Conservation (phyloP, 2,113 vertebrate genomes). For the Rhinoptilus africanus region DNA sequence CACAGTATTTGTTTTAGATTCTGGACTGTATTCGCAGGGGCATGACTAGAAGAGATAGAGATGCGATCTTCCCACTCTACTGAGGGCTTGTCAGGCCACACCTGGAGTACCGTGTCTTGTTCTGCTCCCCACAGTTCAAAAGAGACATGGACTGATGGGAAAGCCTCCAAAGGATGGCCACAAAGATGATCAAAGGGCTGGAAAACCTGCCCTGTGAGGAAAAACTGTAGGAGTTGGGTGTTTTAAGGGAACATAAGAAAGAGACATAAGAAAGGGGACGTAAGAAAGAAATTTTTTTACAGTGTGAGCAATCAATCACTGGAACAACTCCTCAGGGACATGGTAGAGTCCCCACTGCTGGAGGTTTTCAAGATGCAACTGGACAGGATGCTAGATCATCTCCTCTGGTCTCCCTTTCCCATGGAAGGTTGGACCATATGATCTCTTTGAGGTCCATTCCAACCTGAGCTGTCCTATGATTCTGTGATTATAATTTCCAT, state of each 20-base stretch:
- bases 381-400: neutral
- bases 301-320: neutral
- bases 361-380: neutral
- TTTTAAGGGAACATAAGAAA: neutral
- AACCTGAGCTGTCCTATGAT: neutral
- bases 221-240: neutral
- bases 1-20: neutral
- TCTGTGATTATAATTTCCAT: neutral
- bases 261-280: no score
- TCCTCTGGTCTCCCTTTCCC: neutral
- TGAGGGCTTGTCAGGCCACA: fast-evolving
- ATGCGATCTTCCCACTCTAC: neutral
- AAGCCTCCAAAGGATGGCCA: neutral
- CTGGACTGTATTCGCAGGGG: neutral
- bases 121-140: neutral
- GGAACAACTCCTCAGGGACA: neutral
- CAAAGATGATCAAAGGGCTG: neutral
- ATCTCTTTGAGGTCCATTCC: neutral
- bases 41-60: neutral
- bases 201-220: neutral
- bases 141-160: neutral
- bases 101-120: neutral
- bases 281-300: neutral
- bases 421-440: neutral
- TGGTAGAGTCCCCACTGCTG: neutral